phyloP scores from a whole-genome alignment of 2,888 invertebrate genomes.

The Lepidocyrtinus sp. region DNA sequence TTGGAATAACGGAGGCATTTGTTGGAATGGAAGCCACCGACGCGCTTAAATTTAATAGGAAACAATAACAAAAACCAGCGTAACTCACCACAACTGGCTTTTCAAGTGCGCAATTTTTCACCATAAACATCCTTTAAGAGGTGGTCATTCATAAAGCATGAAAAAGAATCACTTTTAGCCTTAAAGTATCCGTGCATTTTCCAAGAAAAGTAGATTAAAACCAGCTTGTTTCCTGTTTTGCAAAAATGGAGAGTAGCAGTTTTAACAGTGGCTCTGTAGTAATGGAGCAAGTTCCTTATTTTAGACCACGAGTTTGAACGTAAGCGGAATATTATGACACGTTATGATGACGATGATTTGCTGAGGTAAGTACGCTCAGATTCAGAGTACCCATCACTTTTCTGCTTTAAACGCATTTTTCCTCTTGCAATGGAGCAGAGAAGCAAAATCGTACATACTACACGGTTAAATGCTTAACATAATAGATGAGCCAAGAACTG shows the following conservation, averaged over 20 bases:
- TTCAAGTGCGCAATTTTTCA: background rate
- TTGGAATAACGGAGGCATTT: background rate
- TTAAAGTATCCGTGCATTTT: background rate
- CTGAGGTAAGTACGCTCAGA: background rate
- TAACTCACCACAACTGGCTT: background rate
- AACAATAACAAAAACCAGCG: background rate
- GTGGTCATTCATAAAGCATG: background rate
- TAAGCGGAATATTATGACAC: conserved; percentile 31
- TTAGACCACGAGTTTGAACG: conserved; percentile 13
- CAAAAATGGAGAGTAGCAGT: background rate
- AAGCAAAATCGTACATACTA: background rate
- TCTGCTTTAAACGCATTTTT: background rate
- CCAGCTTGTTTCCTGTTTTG: conserved; percentile 19
- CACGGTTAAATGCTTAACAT: background rate
- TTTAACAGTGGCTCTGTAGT: background rate
- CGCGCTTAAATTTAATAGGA: background rate
- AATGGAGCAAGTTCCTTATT: conserved; percentile 7
- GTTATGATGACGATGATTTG: conserved; percentile 27
- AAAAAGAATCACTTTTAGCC: background rate
- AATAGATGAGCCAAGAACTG: background rate
- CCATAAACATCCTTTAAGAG: background rate
- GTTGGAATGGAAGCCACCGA: background rate
- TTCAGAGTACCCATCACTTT: background rate
- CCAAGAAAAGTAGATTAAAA: conserved; percentile 10
- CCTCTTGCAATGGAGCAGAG: background rate